Evolutionary conservation across 2,888 invertebrate genomes (phyloP), one percentile per base, ranked within the genome.

Genomic region (Nemoura dubitans): DNA sequence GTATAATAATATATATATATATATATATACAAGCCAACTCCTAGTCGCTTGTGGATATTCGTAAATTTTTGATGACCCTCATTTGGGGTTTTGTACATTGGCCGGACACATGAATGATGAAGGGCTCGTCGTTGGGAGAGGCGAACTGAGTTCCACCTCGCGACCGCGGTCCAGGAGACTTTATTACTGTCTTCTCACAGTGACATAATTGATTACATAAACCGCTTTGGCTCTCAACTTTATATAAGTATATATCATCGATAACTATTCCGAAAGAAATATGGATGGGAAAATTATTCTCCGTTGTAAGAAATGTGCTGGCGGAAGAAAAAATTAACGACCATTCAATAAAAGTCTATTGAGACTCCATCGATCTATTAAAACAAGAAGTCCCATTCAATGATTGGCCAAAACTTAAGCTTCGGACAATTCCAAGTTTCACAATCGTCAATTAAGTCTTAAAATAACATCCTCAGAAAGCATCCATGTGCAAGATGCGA

Each of bases 361-460:
- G 59, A 59, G 59, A 59, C 21, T 59, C 21, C 2, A 59, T 10
- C 59, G 36, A 36, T 36, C 6, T n/a, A 59, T 59, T 7, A 59
- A 59, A 59, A 59, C 59, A 59, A 59, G 59, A 59, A 59, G 59
- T 59, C 59, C 59, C 59, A 59, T 59, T 59, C 59, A 21, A 59
- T 59, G 59, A 59, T 21, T 59, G 59, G 59, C 59, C 59, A 59
- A 59, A 59, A 59, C 59, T 59, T 59, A 59, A 59, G 59, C 59
- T 59, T 21, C 21, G 59, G 21, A 14, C 59, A 59, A 59, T 59
- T 59, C 21, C 59, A 59, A 10, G 59, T 7, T 59, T 59, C 59
- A 6, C 10, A 21, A 59, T 59, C 59, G 59, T 21, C 59, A 59
- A 59, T 59, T 59, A 59, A 21, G 59, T 59, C 59, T 10, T 59